These are phyloP conservation scores for Sander vitreus DNA, from an alignment of 2,113 vertebrate genomes.

Conservation along the genomic window DNA sequence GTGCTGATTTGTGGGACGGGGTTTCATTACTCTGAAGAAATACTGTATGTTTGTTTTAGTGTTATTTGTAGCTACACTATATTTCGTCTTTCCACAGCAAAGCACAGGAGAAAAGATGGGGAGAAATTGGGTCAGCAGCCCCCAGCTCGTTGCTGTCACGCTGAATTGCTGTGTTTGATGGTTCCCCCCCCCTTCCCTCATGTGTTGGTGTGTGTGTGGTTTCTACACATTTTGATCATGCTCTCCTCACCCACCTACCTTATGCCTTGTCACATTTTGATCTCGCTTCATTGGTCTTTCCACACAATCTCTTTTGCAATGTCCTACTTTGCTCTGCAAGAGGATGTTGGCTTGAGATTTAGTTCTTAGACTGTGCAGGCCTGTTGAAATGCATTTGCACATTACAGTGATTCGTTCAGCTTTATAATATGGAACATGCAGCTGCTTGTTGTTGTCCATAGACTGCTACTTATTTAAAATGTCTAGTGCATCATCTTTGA, in stretches of 20 bases:
- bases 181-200: constrained; percentile 5
- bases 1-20: constrained; percentile 22
- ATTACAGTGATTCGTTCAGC: constrained; percentile 30
- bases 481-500: background rate
- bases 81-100: constrained; percentile 10
- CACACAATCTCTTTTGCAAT: constrained; percentile 22
- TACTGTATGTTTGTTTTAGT: constrained; percentile 15
- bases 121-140: constrained; percentile 72
- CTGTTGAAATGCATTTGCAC: constrained; percentile 19
- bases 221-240: constrained; percentile 12
- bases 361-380: constrained; percentile 5
- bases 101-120: constrained; percentile 17
- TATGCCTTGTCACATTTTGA: constrained; percentile 41
- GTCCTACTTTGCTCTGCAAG: constrained; percentile 48
- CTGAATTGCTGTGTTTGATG: constrained; percentile 52
- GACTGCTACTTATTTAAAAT: background rate
- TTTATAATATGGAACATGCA: background rate
- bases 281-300: constrained; percentile 34
- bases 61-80: background rate
- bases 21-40: constrained; percentile 5
- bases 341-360: constrained; percentile 25
- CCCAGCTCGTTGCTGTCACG: constrained; percentile 52
- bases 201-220: constrained; percentile 35
- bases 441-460: background rate
- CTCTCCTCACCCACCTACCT: constrained; percentile 45